Base-by-base conservation (phyloP, 2,797 vertebrate species). In the Cephalopachus bancanus region DNA sequence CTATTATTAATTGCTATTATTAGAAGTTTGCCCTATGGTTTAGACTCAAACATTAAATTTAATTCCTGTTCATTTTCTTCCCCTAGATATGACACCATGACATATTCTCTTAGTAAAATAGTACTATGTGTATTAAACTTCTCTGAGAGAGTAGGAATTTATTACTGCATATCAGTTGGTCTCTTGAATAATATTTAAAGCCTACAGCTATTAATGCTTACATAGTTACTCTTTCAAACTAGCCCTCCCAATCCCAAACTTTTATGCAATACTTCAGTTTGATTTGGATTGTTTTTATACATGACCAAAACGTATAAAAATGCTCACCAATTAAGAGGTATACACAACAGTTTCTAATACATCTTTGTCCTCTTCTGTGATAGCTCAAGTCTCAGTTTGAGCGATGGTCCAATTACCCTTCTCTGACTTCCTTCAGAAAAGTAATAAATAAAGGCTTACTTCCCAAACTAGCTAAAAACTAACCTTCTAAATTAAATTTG, bases 401-500 rank as follows among this genome's bases (percentile, higher is more conserved):
- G n/a, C 22, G 79, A 81, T 22, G 67, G 57, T 19, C 71, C 75
- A 76, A 33, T 83, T 75, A 83, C 5, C 62, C 57, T 33, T 71
- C 71, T 96, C 71, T 33, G 28, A 89, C 60, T 67, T 87, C 75
- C 60, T 37, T 71, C 67, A 10, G 78, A 83, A 85, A 67, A 65
- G 51, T 85, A 69, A 78, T 83, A 85, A 93, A 65, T 83, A 86
- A 53, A 92, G 8, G 49, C 19, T 96, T 71, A 51, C 7, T 91
- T 87, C 76, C 33, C 67, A 93, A 87, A n/a, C 64, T 83, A 87
- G 51, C 7, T 74, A 37, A 37, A 69, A 88, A 60, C 33, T 60
- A 89, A 53, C 16, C 74, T 91, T 90, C 76, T 57, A 89, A 91
- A 91, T 69, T 83, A 78, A 97, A 74, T 96, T n/a, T 55, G 71